Evolutionary conservation across 2,888 invertebrate species (phyloP), one percentile per base, ranked within the genome.

Genomic region (Odontomyia ornata): DNA sequence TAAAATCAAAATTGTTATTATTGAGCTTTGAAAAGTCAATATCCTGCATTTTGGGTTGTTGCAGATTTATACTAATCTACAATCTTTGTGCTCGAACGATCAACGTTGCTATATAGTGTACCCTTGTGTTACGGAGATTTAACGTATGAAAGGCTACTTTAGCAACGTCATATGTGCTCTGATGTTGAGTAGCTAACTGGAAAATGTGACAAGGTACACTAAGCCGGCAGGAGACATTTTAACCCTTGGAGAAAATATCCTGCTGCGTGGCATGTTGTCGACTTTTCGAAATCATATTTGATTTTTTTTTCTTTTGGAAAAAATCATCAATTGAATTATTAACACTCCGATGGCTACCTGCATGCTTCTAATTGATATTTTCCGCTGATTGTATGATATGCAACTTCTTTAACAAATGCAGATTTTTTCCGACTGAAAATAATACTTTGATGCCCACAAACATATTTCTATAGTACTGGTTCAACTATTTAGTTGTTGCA

Each of bases 201-300:
- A 76, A 72, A 72, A 67, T 67, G 18, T 62, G 64, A 75, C 67
- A 75, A 75, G 52, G 75, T 67, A 62, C 56, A 23, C 62, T 60
- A 77, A 75, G 71, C 73, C 65, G 78, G 76, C 77, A 77, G 78
- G 78, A 75, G 76, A 78, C 52, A 77, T 75, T 77, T 78, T 27
- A 56, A 78, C 78, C 78, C 76, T 76, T 73, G 57, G 69, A 30
- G 21, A 21, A 60, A 75, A 21, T 62, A 79, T 65, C 77, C 75
- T 65, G 79, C 79, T 79, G 79, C 75, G 77, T 72, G 79, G 79
- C 79, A 75, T 79, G 79, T 76, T 75, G 79, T 79, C 79, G 76
- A 77, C 62, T 78, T 77, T 65, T 67, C 18, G 25, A 71, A 60
- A 75, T 47, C 9, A 64, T 23, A 27, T 75, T 60, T 57, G 73